These are phyloP conservation scores for Sthenelais limicola DNA, from an alignment of 2,888 invertebrate genomes.

Conservation along the genomic window DNA sequence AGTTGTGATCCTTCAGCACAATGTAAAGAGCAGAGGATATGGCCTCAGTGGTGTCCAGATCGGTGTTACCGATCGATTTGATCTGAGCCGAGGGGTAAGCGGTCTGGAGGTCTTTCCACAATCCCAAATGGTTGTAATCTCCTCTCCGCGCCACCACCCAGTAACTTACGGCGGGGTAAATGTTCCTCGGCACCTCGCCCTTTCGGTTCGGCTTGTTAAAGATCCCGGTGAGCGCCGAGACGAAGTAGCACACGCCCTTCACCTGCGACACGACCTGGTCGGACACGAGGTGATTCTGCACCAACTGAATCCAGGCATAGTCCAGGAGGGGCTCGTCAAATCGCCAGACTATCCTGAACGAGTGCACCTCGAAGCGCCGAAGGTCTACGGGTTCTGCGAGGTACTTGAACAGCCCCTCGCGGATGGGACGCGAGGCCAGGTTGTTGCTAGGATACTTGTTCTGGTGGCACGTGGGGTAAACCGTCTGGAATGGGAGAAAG, in stretches of 20 bases:
- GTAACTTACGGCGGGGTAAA: constrained; percentile 28
- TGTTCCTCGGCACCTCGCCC: constrained; percentile 26
- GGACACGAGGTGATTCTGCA: constrained; percentile 32
- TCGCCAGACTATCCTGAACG: constrained; percentile 34
- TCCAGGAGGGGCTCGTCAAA: constrained; percentile 28
- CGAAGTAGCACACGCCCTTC: constrained; percentile 24
- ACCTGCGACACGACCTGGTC: constrained; percentile 34
- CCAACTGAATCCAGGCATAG: constrained; percentile 27
- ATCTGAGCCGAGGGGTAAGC: constrained; percentile 17
- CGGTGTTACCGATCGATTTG: constrained; percentile 14
- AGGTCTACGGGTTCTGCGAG: constrained; percentile 21
- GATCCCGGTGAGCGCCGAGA: constrained; percentile 29
- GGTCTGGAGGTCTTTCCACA: constrained; percentile 24
- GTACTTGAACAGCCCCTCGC: constrained; percentile 35
- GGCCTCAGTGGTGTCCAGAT: constrained; percentile 25
- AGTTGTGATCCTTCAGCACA: constrained; percentile 34
- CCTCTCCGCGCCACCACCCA: constrained; percentile 32
- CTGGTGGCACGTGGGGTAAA: constrained; percentile 31
- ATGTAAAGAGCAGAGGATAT: constrained; percentile 31
- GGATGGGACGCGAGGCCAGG: constrained; percentile 37
- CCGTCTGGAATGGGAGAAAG: constrained; percentile 40
- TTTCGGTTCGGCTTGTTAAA: constrained; percentile 26
- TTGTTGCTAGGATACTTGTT: constrained; percentile 39
- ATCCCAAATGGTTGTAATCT: constrained; percentile 21
- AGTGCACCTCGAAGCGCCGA: constrained; percentile 19